Conservation (phyloP, 2,113 vertebrate species). For the Cochlearius cochlearius region DNA sequence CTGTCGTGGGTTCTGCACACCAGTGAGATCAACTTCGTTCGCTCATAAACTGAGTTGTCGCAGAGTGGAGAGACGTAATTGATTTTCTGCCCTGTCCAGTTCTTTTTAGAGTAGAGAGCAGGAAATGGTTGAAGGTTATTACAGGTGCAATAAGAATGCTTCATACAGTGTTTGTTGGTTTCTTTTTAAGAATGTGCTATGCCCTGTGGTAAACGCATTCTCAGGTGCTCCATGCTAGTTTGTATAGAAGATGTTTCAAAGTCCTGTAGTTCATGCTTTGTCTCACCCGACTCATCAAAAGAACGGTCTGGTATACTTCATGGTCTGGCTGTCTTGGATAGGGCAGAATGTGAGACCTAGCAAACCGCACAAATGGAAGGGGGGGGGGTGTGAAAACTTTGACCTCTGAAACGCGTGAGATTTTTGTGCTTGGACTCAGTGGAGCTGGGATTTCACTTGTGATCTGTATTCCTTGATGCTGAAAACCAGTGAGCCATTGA, state of each 20-base stretch:
- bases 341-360: background rate
- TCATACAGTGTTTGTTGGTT: background rate
- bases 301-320: background rate
- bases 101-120: background rate
- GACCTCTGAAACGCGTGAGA: background rate
- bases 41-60: background rate
- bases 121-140: background rate
- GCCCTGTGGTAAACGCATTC: background rate
- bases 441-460: background rate
- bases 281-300: background rate
- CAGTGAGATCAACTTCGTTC: background rate
- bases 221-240: background rate
- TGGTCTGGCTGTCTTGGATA: background rate
- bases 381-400: background rate
- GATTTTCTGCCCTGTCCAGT: background rate
- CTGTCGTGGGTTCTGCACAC: background rate
- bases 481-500: background rate
- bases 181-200: background rate
- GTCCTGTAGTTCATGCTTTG: background rate
- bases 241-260: background rate
- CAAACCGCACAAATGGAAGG: background rate
- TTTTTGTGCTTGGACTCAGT: background rate
- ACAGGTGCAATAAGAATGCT: background rate
- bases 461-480: background rate
- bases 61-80: background rate